Base-by-base conservation (phyloP, 2,113 vertebrate genomes). In the Fukomys damarensis region DNA sequence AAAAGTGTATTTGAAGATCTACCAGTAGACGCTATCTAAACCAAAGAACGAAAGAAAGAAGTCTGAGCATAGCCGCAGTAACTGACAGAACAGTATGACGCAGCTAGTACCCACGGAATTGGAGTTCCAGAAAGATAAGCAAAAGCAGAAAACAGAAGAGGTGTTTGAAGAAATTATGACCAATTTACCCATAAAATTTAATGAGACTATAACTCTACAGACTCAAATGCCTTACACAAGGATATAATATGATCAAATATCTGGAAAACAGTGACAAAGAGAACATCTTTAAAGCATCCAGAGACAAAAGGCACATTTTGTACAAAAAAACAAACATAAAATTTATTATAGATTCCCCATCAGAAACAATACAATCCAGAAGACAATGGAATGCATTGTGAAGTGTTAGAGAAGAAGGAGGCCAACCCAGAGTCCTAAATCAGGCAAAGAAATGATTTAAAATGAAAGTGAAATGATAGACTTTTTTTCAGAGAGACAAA, bases 401-500 rank as follows among this genome's bases (percentile, higher is more conserved):
- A 94, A 79, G 41, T 49, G 11, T 49, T 86, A 93, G 86, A 38
- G 70, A 87, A 63, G 90, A 89, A 68, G 28, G 8, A 56, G 12
- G 10, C 76, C 66, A 95, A 74, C 56, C 24, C 30, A 92, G 76
- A 93, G 87, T 91, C 90, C 52, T 86, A 54, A 86, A 77, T 94
- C 74, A 84, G 92, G 41, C 74, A 61, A 94, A 86, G 43, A 83
- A 38, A 38, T 19, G 86, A 54, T 86, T 96, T 56, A 70, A 65
- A 94, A 61, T 84, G 59, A 92, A 95, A 65, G 79, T 79, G 56
- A 90, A 94, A 93, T 94, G 61, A 93, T 97, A 65, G 52, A 38
- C n/a, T n/a, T n/a, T 96, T 97, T 97, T 94, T 79, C 93, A 94
- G 88, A 95, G 66, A 89, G 89, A 80, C 72, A 76, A 81, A 96